Percentiles rank a stretch among this genome's conserved stretches.
Conservation (phyloP, 2,888 invertebrate genomes). For the Brachynemurus nebulosus region DNA sequence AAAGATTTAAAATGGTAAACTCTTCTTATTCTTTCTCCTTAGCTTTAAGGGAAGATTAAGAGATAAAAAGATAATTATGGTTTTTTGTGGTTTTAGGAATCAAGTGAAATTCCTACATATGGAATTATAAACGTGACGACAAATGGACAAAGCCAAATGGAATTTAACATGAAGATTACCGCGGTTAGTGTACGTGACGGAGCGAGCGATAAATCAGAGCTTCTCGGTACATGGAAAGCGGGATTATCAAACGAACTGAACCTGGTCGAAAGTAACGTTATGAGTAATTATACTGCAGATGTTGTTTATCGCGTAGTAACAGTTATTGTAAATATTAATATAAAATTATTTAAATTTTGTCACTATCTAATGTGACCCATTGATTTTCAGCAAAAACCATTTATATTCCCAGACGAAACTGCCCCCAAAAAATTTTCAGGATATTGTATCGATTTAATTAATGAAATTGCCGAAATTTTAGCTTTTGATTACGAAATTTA, state of each 20-base stretch:
- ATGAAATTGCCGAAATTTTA: conserved; percentile 70
- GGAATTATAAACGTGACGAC: conserved; percentile 47
- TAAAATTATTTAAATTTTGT: neutral
- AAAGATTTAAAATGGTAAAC: conserved; percentile 49
- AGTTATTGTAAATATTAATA: conserved; percentile 66
- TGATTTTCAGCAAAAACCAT: conserved; percentile 60
- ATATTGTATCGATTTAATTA: conserved; percentile 88
- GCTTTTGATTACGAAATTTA: conserved; percentile 85
- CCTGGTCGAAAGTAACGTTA: conserved; percentile 47
- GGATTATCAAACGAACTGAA: conserved; percentile 53
- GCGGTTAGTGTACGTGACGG: conserved; percentile 59
- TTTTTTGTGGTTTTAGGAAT: conserved; percentile 16
- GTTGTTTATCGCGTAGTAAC: conserved; percentile 79
- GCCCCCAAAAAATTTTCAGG: conserved; percentile 60
- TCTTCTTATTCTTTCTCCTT: neutral
- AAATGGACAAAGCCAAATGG: conserved; percentile 63
- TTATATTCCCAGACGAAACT: conserved; percentile 55
- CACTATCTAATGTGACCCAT: neutral
- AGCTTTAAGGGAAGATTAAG: neutral
- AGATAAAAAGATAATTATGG: neutral
- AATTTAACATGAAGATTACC: conserved; percentile 56
- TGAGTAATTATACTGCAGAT: conserved; percentile 64
- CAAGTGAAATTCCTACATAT: conserved; percentile 52
- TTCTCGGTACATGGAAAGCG: conserved; percentile 65
- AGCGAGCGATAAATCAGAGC: conserved; percentile 53